phyloP scores from a whole-genome alignment of 2,113 vertebrate genomes.

The Emydocephalus ijimae region DNA sequence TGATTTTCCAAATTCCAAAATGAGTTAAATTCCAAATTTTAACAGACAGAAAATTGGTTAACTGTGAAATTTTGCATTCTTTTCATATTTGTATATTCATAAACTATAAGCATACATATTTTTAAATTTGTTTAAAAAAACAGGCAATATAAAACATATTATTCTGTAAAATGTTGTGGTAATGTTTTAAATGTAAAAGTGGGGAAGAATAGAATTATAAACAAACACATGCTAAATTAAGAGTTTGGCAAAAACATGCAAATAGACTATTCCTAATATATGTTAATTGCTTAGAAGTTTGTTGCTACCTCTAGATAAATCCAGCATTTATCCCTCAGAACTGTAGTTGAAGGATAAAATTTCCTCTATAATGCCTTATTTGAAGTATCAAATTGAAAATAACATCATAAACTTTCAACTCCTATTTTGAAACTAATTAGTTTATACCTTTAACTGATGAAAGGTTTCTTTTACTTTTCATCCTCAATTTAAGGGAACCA shows the following conservation, averaged over 20 bases:
- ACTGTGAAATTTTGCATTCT: not conserved
- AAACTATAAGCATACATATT: not conserved
- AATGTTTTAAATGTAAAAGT: not conserved
- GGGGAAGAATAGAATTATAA: not conserved
- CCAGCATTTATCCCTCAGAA: not conserved
- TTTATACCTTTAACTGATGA: slow-evolving; percentile 17
- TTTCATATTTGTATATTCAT: not conserved
- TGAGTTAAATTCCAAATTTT: not conserved
- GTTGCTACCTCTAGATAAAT: not conserved
- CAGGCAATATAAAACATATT: not conserved
- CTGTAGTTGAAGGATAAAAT: not conserved
- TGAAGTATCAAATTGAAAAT: slow-evolving; percentile 3
- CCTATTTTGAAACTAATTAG: slow-evolving; percentile 21
- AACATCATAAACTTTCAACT: slow-evolving; percentile 1
- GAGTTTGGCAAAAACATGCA: not conserved
- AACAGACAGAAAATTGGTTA: not conserved
- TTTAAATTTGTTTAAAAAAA: not conserved
- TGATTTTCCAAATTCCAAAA: not conserved
- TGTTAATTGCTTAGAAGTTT: not conserved
- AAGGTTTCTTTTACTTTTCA: not conserved
- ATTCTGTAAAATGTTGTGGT: not conserved
- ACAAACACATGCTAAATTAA: not conserved
- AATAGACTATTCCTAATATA: not conserved
- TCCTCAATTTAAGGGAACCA: not conserved
- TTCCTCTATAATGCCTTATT: not conserved